Evolutionary conservation across 1,140 invertebrate genomes (phyloP), one percentile per base, ranked within the genome.

Genomic region (Apis mellifera): DNA sequence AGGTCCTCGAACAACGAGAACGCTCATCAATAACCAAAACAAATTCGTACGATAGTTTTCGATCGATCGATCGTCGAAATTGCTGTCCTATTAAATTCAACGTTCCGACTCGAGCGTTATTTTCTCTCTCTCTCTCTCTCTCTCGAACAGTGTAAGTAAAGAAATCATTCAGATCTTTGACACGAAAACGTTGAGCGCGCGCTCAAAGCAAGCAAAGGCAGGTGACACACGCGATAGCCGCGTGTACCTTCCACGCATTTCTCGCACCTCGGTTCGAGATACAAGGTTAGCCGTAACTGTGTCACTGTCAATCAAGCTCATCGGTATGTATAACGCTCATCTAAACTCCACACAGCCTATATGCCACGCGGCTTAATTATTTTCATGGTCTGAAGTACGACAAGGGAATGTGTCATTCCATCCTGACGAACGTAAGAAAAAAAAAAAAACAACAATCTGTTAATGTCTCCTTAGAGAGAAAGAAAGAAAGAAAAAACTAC

Each of bases 231-330:
- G 86, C 83, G 81, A 79, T 26, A 81, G 62, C 48, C 54, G 48
- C 57, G 80, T 60, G 75, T 55, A 66, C 71, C 69, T 76, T 81
- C 42, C 77, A 80, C 74, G 86, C 86, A 75, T 84, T 84, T 81
- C 72, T 84, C 74, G 70, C 84, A 71, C 74, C 76, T 70, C 71
- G 76, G 50, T 73, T 78, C 75, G 59, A 82, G 77, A 84, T 79
- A 87, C 90, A 92, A 94, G 92, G 91, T 81, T 91, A 68, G 60
- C 85, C 82, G 89, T 89, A 93, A 92, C 89, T 89, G 87, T 94
- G 92, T 93, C 93, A 93, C 92, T 92, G 92, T 93, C 91, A 88
- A 91, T 90, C 82, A 86, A 87, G 77, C 89, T 93, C 87, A 94
- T 94, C 92, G 89, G 89, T 91, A 93, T 94, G 91, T 90, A 86